phyloP scores from a whole-genome alignment of 2,888 invertebrate genomes.

The Drosophila histrio region DNA sequence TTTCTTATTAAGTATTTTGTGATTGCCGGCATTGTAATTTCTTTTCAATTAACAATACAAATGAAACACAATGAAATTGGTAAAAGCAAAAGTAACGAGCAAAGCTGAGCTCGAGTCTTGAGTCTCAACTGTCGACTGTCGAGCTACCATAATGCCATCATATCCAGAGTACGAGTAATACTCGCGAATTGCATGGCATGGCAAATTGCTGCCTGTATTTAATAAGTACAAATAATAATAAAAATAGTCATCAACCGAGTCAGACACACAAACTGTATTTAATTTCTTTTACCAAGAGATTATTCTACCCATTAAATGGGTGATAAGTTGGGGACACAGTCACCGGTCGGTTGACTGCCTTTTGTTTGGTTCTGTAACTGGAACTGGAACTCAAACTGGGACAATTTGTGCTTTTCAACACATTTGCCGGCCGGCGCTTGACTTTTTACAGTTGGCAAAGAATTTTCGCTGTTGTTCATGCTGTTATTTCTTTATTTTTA shows the following conservation, averaged over 20 bases:
- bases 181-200: slow-evolving; percentile 17
- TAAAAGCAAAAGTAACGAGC: slow-evolving; percentile 67
- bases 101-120: background rate
- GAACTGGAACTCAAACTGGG: slow-evolving; percentile 51
- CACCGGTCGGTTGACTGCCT: slow-evolving; percentile 28
- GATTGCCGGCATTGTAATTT: slow-evolving; percentile 59
- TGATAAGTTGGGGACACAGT: slow-evolving; percentile 11
- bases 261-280: slow-evolving; percentile 63
- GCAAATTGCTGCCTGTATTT: slow-evolving; percentile 45
- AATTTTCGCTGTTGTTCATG: slow-evolving; percentile 35
- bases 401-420: slow-evolving; percentile 66
- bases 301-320: slow-evolving; percentile 8
- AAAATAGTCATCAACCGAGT: slow-evolving; percentile 38
- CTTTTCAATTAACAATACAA: slow-evolving; percentile 74
- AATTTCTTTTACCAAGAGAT: slow-evolving; percentile 58
- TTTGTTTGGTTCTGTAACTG: slow-evolving; percentile 51
- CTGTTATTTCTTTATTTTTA: slow-evolving; percentile 26
- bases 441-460: slow-evolving; percentile 55
- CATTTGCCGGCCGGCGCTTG: slow-evolving; percentile 39
- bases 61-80: slow-evolving; percentile 44
- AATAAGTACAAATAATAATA: slow-evolving; percentile 54
- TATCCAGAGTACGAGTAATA: slow-evolving; percentile 17
- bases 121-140: background rate
- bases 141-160: slow-evolving; percentile 14
- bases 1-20: slow-evolving; percentile 48